Percentiles rank a stretch among this genome's conserved stretches.
Evolutionary conservation across 1,140 invertebrate species (phyloP).

Genomic region (Bradynema listronoti): DNA sequence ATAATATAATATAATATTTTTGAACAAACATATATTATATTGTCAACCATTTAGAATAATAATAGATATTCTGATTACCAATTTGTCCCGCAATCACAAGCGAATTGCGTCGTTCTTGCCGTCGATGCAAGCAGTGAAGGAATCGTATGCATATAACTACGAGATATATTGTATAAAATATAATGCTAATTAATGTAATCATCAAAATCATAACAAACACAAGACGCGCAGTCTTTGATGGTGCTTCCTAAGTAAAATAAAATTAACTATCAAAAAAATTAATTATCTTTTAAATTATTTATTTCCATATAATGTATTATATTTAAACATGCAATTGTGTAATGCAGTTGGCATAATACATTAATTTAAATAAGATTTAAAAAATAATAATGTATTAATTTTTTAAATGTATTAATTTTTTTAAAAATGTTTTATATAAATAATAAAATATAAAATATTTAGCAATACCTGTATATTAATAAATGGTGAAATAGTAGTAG

Average conservation of each 20-base stretch:
- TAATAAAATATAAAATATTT: not conserved
- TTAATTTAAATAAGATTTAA: not conserved
- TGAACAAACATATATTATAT: no score
- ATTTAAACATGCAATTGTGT: conserved; percentile 7
- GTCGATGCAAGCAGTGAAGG: conserved; percentile 15
- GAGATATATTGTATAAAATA: conserved; percentile 43
- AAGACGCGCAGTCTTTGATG: conserved; percentile 30
- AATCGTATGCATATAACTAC: conserved; percentile 26
- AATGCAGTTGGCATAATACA: not conserved
- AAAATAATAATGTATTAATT: conserved; percentile 1
- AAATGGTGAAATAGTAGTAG: no score
- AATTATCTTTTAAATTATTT: not conserved
- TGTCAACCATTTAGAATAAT: not conserved
- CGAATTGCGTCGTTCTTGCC: conserved; percentile 29
- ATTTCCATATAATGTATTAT: not conserved
- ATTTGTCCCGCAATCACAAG: conserved; percentile 31
- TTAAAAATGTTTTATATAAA: not conserved
- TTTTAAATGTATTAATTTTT: not conserved
- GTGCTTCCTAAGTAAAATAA: conserved; percentile 21
- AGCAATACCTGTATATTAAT: no score
- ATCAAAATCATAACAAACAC: conserved; percentile 37
- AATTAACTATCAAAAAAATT: not conserved
- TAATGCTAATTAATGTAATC: conserved; percentile 21
- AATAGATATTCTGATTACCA: conserved; percentile 11
- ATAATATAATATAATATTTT: no score